These are phyloP conservation scores for Netelia virgata DNA, from an alignment of 2,888 invertebrate species.

Conservation along the genomic window DNA sequence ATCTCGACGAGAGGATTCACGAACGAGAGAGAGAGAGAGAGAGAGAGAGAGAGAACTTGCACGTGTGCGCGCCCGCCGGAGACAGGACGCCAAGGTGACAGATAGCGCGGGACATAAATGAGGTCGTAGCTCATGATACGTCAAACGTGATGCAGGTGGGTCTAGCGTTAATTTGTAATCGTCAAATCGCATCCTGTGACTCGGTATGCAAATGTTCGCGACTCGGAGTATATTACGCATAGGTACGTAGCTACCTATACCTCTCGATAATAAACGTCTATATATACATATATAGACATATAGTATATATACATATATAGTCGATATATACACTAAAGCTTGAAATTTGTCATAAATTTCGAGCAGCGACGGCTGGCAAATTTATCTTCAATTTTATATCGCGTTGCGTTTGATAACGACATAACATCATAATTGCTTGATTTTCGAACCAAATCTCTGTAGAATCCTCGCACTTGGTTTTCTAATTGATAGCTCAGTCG, in stretches of 20 bases:
- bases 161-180: constrained; percentile 81
- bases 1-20: constrained; percentile 24
- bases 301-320: not conserved
- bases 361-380: not conserved
- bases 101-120: constrained; percentile 77
- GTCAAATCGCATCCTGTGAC: constrained; percentile 69
- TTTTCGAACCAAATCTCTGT: not conserved
- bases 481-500: not conserved
- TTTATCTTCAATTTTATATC: not conserved
- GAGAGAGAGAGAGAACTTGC: not conserved
- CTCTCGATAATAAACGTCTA: not conserved
- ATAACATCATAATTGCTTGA: not conserved
- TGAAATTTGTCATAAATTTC: constrained; percentile 12
- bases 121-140: constrained; percentile 75
- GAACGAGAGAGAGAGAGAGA: not conserved
- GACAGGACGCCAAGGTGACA: constrained; percentile 74
- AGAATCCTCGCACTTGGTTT: not conserved
- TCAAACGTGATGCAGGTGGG: constrained; percentile 79
- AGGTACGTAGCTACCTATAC: not conserved
- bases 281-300: not conserved
- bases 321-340: too few species aligned
- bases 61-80: constrained; percentile 16
- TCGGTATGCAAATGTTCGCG: constrained; percentile 15
- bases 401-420: not conserved
- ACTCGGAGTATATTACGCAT: not conserved